These are phyloP conservation scores for Cyrtodaria siliqua DNA, from an alignment of 2,888 invertebrate species.

Conservation along the genomic window DNA sequence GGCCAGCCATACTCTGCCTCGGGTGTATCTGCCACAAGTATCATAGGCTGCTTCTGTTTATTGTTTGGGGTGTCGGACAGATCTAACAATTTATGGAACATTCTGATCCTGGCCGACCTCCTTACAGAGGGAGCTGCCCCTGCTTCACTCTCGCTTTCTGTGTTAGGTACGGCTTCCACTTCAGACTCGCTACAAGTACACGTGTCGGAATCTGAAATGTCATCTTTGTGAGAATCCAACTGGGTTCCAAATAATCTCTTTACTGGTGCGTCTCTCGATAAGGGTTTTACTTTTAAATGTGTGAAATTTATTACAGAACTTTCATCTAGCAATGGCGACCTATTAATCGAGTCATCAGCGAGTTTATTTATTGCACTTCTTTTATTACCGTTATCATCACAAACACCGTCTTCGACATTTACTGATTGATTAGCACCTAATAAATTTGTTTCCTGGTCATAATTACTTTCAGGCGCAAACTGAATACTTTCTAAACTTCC, in stretches of 20 bases:
- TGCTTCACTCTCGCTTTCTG: conserved; percentile 21
- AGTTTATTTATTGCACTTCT: not conserved
- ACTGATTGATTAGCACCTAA: not conserved
- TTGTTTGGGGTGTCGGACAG: conserved; percentile 1
- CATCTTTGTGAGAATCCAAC: not conserved
- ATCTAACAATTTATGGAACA: conserved; percentile 35
- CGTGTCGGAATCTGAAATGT: not conserved
- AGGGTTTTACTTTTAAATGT: conserved; percentile 6
- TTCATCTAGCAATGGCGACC: conserved; percentile 1
- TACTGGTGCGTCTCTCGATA: conserved; percentile 36
- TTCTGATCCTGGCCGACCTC: conserved; percentile 25
- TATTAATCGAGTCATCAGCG: too few species aligned
- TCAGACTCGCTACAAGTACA: conserved; percentile 2
- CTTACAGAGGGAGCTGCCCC: conserved; percentile 9
- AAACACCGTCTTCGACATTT: not conserved
- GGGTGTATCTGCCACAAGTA: conserved; percentile 73
- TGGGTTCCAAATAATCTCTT: conserved; percentile 58
- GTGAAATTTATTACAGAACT: conserved; percentile 26
- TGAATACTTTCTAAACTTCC: conserved; percentile 1
- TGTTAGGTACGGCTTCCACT: conserved; percentile 1
- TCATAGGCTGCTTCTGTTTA: not conserved
- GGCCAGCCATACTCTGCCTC: conserved; percentile 70
- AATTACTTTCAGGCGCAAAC: not conserved
- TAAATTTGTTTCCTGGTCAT: not conserved
- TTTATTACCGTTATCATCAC: not conserved